Conservation (phyloP, 1,140 invertebrate species). For the Metaphire vulgaris region DNA sequence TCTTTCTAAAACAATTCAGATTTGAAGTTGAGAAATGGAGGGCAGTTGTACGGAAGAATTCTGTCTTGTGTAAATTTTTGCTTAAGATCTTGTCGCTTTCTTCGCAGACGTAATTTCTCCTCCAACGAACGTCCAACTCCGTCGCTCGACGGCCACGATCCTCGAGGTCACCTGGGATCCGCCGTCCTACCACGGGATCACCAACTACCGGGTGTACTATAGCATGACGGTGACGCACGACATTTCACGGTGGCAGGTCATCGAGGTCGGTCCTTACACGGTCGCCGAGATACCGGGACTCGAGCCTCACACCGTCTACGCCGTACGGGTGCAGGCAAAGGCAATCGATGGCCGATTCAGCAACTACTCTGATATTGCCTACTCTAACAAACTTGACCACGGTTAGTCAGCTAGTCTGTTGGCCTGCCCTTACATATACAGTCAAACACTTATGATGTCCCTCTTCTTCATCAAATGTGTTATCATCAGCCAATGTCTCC, state of each 20-base stretch:
- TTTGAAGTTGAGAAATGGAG: too few species aligned
- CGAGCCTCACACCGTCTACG: constrained; percentile 84
- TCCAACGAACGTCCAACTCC: constrained; percentile 77
- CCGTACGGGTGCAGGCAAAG: constrained; percentile 66
- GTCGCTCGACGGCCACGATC: constrained; percentile 61
- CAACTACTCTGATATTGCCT: constrained; percentile 40
- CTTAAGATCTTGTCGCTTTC: too few species aligned
- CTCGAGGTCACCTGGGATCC: constrained; percentile 94
- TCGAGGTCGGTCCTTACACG: constrained; percentile 44
- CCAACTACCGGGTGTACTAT: constrained; percentile 68
- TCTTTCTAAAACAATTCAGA: too few species aligned
- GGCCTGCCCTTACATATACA: too few species aligned
- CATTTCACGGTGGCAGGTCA: constrained; percentile 41
- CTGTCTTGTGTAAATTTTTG: too few species aligned
- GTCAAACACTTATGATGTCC: too few species aligned
- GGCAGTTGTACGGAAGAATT: too few species aligned
- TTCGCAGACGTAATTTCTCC: constrained; percentile 62
- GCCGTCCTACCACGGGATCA: constrained; percentile 57
- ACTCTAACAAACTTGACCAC: constrained; percentile 19
- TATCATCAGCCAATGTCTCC: too few species aligned
- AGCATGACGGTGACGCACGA: constrained; percentile 53
- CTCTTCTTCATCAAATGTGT: too few species aligned
- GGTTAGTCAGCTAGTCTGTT: too few species aligned
- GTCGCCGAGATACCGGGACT: constrained; percentile 71
- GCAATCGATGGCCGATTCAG: constrained; percentile 42